Percentiles rank a stretch among this genome's conserved stretches.
Conservation (phyloP, 1,140 invertebrate genomes). For the Solenopsis fugax region DNA sequence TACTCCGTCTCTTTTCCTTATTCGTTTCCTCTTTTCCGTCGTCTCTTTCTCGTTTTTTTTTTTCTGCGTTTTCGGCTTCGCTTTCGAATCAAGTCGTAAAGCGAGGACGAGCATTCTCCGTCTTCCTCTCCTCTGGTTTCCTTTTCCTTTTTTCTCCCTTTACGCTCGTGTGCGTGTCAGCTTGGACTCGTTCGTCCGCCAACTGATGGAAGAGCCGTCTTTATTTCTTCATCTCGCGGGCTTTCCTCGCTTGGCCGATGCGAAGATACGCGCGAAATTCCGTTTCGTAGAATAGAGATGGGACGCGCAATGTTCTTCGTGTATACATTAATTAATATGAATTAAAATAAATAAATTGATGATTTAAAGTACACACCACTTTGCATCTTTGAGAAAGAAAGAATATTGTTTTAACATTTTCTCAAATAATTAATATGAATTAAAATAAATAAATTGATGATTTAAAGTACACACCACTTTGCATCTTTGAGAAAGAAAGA, state of each 20-base stretch:
- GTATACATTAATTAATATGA: neutral
- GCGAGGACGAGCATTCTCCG: conserved; percentile 23
- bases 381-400: neutral
- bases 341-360: neutral
- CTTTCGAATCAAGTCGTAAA: conserved; percentile 27
- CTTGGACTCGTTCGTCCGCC: conserved; percentile 28
- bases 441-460: neutral
- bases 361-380: neutral
- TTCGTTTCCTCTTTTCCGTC: neutral
- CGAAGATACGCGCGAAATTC: conserved; percentile 12
- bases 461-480: neutral
- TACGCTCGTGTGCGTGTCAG: neutral
- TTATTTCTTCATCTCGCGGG: conserved; percentile 46
- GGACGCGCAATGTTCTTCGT: neutral
- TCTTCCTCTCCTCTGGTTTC: neutral
- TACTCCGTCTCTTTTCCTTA: conserved; percentile 39
- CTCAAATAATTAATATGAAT: neutral
- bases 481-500: neutral
- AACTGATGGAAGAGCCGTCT: conserved; percentile 26
- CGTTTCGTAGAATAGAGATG: neutral
- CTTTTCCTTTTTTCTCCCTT: neutral
- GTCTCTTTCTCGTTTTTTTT: neutral
- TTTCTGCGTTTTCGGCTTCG: conserved; percentile 12
- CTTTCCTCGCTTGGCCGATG: conserved; percentile 1
- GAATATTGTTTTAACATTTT: neutral